A percentile compares a stretch with the other conserved stretches of the same genome.
Evolutionary conservation across 2,797 vertebrate genomes (phyloP).

Genomic region (Petrocephalus schoutedeni): DNA sequence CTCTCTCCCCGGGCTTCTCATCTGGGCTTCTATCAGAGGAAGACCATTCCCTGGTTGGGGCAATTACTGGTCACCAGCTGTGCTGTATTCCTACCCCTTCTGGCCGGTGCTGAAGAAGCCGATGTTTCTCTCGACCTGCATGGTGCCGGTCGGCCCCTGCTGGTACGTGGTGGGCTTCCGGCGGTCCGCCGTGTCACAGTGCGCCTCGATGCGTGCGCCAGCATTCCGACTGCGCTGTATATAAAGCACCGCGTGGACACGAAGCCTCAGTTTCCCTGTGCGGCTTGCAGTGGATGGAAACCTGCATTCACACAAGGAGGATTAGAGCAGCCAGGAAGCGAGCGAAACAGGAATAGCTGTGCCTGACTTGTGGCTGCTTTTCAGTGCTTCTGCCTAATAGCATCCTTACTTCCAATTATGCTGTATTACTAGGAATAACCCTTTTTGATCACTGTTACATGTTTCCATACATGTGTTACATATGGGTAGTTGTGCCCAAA

Average conservation of each 20-base stretch:
- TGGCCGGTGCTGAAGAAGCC: background rate
- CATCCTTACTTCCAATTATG: background rate
- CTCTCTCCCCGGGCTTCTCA: background rate
- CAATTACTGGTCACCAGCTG: background rate
- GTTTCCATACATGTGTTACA: no score
- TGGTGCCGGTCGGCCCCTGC: background rate
- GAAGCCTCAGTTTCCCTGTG: slow-evolving; percentile 24
- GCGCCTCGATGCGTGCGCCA: background rate
- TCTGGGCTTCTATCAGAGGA: background rate
- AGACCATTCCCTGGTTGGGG: background rate
- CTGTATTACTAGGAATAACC: background rate
- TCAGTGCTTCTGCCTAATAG: background rate
- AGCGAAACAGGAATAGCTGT: background rate
- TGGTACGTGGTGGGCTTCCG: background rate
- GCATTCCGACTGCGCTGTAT: slow-evolving; percentile 39
- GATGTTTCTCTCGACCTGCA: background rate
- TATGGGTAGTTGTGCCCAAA: background rate
- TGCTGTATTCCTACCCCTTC: background rate
- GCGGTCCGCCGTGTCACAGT: background rate
- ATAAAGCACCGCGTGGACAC: slow-evolving; percentile 39
- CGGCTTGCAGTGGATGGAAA: background rate
- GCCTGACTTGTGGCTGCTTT: slow-evolving; percentile 3
- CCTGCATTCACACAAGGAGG: background rate
- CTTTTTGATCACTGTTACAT: background rate
- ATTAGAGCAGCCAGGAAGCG: background rate